Evolutionary conservation across 2,113 vertebrate genomes (phyloP), one percentile per base, ranked within the genome.

Genomic region (Argyrosomus japonicus): DNA sequence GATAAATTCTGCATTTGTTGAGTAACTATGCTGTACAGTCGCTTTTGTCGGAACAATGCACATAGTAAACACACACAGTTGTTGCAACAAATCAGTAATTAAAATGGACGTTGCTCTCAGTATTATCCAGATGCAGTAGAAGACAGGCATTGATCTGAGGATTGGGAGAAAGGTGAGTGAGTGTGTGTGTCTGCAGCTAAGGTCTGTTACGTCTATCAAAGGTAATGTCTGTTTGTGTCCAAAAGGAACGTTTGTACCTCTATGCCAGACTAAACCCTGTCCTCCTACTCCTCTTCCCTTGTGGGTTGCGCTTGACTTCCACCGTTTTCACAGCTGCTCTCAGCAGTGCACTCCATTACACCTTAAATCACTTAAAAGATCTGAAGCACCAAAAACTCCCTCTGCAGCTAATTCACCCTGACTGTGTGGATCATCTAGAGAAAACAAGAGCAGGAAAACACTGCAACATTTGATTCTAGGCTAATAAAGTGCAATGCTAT

Each of bases 301-400:
- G 91, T 91, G 94, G 87, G 91, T 93, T 91, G 90, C 86, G 89
- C 93, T 93, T 91, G 91, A 91, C 90, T 93, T 90, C 75, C 84
- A 88, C 77, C 86, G 81, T 94, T 94, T 94, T 94, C 92, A 89
- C 93, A 93, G 93, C 92, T 93, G 92, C 91, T 93, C 92, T 89
- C 89, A 74, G 82, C 83, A 85, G 89, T 92, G 89, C 93, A 92
- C 93, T 94, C 93, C 92, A 94, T 94, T 94, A 92, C 92, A 94
- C 92, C 91, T 94, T 93, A 94, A 94, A 94, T 94, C 89, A 91
- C 94, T 94, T 93, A 91, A 91, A 93, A 93, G 93, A 94, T 93
- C 92, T 90, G 89, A 93, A 87, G 88, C 86, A 92, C 89, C 85
- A 88, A 93, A 93, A 93, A 90, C 57, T 91, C 92, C 90, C 91